Evolutionary conservation across 2,888 invertebrate species (phyloP), one percentile per base, ranked within the genome.

Genomic region (Mythimna impura): DNA sequence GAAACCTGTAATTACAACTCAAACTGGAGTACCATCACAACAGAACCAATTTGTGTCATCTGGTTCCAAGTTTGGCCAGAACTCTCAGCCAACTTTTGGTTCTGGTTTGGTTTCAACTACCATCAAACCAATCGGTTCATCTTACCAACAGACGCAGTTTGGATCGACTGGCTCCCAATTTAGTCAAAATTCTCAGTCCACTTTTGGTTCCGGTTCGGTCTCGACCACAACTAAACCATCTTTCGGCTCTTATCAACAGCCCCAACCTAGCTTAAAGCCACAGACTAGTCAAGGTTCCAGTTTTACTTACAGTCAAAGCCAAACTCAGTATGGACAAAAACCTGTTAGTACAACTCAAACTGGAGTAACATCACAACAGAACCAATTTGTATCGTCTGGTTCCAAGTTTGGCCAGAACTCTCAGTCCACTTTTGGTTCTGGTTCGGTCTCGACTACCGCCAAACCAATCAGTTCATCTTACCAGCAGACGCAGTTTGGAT

Each of bases 281-380:
- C 50, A 61, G 22, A 66, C 30, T 2, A 55, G 30, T 54, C 76
- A 70, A 43, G 61, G 50, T 7, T 68, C 76, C 7, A 65, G 66
- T 25, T 73, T 71, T 4, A 66, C 63, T 0, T 67, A 36, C 25
- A n/a, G 58, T 34, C 47, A 73, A 36, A 57, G 50, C 1, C 78
- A 72, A 25, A 57, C 73, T 3, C 76, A 76, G 17, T 69, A 54
- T 6, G 71, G 64, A 9, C 47, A 63, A 25, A 77, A 69, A 47
- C 81, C 81, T 7, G 14, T 61, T 20, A 30, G 52, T 10, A 47
- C 40, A 36, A 64, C 43, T 9, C 71, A 69, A 52, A 69, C 55
- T 22, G 68, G 57, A 6, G 6, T 14, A 1, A 50, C 64, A 36
- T 81, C 73, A 12, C 85, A 82, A 73, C 74, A 66, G 22, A 60